Conservation (phyloP, 1,140 invertebrate species). For the Meteorus sp. region DNA sequence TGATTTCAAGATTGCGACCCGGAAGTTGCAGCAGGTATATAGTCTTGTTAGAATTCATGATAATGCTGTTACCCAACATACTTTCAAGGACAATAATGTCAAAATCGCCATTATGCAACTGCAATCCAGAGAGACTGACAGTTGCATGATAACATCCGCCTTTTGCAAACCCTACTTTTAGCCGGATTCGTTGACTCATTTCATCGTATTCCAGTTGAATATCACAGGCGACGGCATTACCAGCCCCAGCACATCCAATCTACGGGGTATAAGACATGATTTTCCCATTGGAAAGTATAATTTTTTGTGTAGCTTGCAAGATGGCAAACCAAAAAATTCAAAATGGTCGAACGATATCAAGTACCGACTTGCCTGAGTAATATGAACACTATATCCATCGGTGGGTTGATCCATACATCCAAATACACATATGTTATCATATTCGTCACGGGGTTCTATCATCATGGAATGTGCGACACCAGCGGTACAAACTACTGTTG, state of each 20-base stretch:
- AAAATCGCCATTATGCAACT: constrained; percentile 88
- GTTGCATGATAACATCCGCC: constrained; percentile 82
- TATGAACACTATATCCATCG: constrained; percentile 61
- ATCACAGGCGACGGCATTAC: constrained; percentile 62
- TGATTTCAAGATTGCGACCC: constrained; percentile 24
- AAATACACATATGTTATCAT: constrained; percentile 81
- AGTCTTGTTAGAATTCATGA: neutral
- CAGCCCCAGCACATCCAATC: constrained; percentile 57
- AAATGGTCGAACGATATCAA: neutral
- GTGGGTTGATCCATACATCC: constrained; percentile 67
- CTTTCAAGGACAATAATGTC: constrained; percentile 89
- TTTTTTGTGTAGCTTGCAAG: too few relatives aligned
- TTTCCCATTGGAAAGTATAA: constrained; percentile 6
- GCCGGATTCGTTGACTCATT: constrained; percentile 65
- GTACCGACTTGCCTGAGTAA: constrained; percentile 49
- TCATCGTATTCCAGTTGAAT: constrained; percentile 68
- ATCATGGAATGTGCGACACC: constrained; percentile 76
- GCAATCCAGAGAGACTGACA: constrained; percentile 75
- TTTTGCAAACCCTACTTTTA: constrained; percentile 69
- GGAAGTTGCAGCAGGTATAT: constrained; percentile 10
- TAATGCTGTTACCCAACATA: constrained; percentile 55
- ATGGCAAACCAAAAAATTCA: constrained; percentile 7
- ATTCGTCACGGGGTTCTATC: constrained; percentile 87
- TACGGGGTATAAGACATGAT: constrained; percentile 36
- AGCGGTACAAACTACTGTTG: constrained; percentile 82